A percentile compares a stretch with the other conserved stretches of the same genome.
Evolutionary conservation across 2,113 vertebrate species (phyloP).

Genomic region (sheep (Ovis aries)): DNA sequence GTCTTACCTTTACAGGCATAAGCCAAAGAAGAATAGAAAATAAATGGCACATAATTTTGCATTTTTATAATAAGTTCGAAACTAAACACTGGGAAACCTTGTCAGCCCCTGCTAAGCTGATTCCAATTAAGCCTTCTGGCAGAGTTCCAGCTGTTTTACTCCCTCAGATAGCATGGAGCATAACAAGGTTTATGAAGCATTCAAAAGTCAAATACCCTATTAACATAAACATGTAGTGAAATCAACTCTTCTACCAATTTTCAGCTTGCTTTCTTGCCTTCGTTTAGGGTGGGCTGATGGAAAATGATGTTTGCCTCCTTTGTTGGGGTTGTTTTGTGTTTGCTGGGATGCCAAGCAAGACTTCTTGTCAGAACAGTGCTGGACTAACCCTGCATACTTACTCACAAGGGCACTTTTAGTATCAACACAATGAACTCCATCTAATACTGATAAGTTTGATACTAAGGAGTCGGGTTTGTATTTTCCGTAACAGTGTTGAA

Average conservation of each 20-base stretch:
- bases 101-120: conserved; percentile 86
- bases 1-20: conserved; percentile 77
- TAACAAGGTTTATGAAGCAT: conserved; percentile 90
- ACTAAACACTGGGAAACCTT: conserved; percentile 84
- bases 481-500: conserved; percentile 26
- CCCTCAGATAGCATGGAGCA: conserved; percentile 85
- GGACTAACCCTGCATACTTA: conserved; percentile 49
- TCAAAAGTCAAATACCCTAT: conserved; percentile 90
- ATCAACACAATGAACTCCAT: conserved; percentile 27
- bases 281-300: conserved; percentile 75
- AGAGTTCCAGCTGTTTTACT: conserved; percentile 86
- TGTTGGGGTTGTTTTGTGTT: conserved; percentile 63
- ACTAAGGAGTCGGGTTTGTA: background rate
- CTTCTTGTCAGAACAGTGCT: conserved; percentile 43
- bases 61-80: conserved; percentile 85
- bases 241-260: conserved; percentile 84
- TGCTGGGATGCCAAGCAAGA: conserved; percentile 74
- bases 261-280: conserved; percentile 81
- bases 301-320: conserved; percentile 77
- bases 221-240: conserved; percentile 88
- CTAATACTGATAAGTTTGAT: background rate
- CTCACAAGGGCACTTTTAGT: conserved; percentile 52
- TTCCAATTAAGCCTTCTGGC: conserved; percentile 89
- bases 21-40: conserved; percentile 75
- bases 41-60: conserved; percentile 80